Evolutionary conservation across 2,113 vertebrate genomes (phyloP), one percentile per base, ranked within the genome.

Genomic region (Rhodinocichla rosea): DNA sequence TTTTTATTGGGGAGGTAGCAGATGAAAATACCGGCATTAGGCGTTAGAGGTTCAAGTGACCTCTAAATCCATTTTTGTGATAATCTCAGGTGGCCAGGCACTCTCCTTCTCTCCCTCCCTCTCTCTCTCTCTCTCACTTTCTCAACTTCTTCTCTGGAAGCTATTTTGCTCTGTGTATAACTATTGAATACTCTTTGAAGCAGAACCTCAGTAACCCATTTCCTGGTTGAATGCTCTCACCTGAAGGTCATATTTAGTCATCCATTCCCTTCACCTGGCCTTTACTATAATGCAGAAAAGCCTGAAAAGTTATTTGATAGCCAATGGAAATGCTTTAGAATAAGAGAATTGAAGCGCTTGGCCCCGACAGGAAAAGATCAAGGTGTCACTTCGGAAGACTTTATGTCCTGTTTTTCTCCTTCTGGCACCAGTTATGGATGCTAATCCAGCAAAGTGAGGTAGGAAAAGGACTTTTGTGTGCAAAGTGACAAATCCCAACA

Each of bases 161-260:
- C 56, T 77, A 23, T 89, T 93, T 90, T 87, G 19, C 56, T 77
- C n/a, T 70, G 10, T 75, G 33, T 67, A 23, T 35, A 73, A 89
- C 68, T 93, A 73, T 37, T 91, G 89, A 89, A 93, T 93, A 63
- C 83, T 89, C 91, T 88, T 86, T 86, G 91, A 93, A 96, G 95
- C 80, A 93, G 83, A 95, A 89, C 91, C 33, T 89, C 44, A 44
- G 56, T 92, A 96, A 83, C 52, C 80, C 83, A 87, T 97, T 95
- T 96, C 71, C 60, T 94, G 86, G 73, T 86, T 94, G 91, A 92
- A 87, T 89, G 76, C 73, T 92, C 37, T 47, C 68, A 89, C 91
- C 83, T 94, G 90, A 94, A 94, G 92, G 90, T 92, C 86, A 21
- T 71, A 59, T 32, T 76, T 55, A 75, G 83, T 67, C 76, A 87